Evolutionary conservation across 2,888 invertebrate genomes (phyloP), one percentile per base, ranked within the genome.

Genomic region (Scelioninae gen. 1): DNA sequence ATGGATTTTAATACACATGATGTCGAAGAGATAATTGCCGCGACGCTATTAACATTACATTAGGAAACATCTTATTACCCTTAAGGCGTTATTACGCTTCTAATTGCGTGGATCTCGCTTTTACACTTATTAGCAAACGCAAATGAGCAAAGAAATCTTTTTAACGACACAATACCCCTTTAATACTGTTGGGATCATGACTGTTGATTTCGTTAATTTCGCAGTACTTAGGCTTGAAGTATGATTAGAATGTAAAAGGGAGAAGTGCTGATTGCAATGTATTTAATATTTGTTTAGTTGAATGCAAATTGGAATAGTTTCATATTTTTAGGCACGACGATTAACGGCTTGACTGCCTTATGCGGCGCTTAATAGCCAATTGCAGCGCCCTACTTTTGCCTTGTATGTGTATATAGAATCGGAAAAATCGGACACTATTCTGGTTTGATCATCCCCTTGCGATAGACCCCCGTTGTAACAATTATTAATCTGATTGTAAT

Each of bases 21-120:
- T 69, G 68, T 65, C 80, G 81, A 83, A 82, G 78, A 77, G 91
- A 90, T 91, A 92, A 92, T 92, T 91, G 91, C 89, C 85, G 84
- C 89, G 85, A 88, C 87, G 88, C 87, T 87, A 88, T 90, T 90
- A 91, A 88, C 88, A 87, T 88, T 87, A 89, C 91, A 91, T 92
- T 92, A 91, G 88, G 86, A 88, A 89, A 88, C 92, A 90, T 91
- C 92, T 92, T 91, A 91, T 92, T 91, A 90, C 89, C 88, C 87
- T 89, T 89, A 90, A 91, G 90, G 91, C 87, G 89, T 91, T 91
- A 92, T 91, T 91, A 87, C 86, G 85, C 86, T 88, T 88, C 88
- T 90, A 91, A 91, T 91, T 90, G 87, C 88, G 80, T 83, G 82
- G 88, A 88, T 88, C 85, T 87, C 84, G 87, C 89, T 90, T 89